phyloP scores from a whole-genome alignment of 2,888 invertebrate genomes.

The Bibio marci region DNA sequence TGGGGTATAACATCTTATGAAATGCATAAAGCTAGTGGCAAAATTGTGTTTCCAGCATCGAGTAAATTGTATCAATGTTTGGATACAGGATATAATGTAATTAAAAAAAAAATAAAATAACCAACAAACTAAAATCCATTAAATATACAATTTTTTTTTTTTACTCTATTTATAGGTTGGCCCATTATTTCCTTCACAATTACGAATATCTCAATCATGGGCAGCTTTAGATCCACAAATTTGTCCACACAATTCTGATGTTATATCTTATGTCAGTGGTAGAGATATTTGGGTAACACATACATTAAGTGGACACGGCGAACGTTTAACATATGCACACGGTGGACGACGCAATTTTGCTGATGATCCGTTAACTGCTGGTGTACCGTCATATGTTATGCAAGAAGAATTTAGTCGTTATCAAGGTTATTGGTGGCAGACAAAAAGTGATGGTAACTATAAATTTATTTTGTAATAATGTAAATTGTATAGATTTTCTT shows the following conservation, averaged over 20 bases:
- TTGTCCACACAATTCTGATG: constrained; percentile 35
- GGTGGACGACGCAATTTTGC: constrained; percentile 45
- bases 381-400: constrained; percentile 94
- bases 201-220: constrained; percentile 41
- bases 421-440: constrained; percentile 98
- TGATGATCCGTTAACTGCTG: constrained; percentile 77
- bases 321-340: constrained; percentile 51
- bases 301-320: constrained; percentile 41
- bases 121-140: neutral
- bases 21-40: constrained; percentile 60
- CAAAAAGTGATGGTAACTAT: constrained; percentile 41
- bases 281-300: constrained; percentile 81
- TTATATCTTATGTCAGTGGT: constrained; percentile 79
- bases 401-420: constrained; percentile 96
- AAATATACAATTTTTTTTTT: constrained; percentile 13
- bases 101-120: no score
- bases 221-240: constrained; percentile 67
- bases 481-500: neutral
- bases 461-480: neutral
- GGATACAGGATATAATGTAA: constrained; percentile 53
- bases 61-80: constrained; percentile 75
- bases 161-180: constrained; percentile 29
- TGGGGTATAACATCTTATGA: constrained; percentile 93
- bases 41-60: constrained; percentile 80
- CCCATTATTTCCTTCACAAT: constrained; percentile 48